A percentile compares a stretch with the other conserved stretches of the same genome.
These are phyloP conservation scores for Scytalopus superciliaris DNA, from an alignment of 2,113 vertebrate species.

Conservation along the genomic window DNA sequence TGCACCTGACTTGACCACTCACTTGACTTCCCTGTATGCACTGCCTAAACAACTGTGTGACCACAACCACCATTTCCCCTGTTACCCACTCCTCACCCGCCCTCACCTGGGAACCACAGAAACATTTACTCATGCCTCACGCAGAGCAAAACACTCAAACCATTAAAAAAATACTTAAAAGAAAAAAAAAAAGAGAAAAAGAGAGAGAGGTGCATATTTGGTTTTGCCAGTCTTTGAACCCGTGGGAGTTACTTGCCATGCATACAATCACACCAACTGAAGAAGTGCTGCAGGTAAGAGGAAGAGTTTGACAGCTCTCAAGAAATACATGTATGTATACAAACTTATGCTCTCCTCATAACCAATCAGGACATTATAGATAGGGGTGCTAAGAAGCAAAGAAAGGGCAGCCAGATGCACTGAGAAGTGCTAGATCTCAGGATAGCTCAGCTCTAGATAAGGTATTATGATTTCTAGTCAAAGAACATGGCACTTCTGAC, in stretches of 20 bases:
- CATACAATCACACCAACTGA: background rate
- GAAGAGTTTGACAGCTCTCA: background rate
- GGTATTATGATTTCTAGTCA: background rate
- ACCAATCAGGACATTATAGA: background rate
- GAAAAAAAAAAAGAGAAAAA: background rate
- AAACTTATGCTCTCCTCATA: background rate
- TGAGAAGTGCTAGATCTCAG: background rate
- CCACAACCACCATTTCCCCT: background rate
- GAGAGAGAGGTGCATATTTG: background rate
- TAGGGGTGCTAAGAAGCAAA: background rate
- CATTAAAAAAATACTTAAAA: background rate
- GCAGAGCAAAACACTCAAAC: background rate
- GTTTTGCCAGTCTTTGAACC: background rate
- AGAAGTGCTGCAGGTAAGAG: background rate
- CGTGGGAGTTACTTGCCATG: background rate
- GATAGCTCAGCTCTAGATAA: background rate
- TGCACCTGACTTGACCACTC: background rate
- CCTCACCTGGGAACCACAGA: slow-evolving; percentile 2
- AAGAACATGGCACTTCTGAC: background rate
- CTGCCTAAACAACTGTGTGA: background rate
- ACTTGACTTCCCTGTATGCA: background rate
- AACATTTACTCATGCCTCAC: background rate
- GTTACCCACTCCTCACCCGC: background rate
- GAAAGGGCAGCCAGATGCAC: background rate
- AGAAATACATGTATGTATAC: background rate